Evolutionary conservation across 2,113 vertebrate species (phyloP).

Genomic region (Columba livia): DNA sequence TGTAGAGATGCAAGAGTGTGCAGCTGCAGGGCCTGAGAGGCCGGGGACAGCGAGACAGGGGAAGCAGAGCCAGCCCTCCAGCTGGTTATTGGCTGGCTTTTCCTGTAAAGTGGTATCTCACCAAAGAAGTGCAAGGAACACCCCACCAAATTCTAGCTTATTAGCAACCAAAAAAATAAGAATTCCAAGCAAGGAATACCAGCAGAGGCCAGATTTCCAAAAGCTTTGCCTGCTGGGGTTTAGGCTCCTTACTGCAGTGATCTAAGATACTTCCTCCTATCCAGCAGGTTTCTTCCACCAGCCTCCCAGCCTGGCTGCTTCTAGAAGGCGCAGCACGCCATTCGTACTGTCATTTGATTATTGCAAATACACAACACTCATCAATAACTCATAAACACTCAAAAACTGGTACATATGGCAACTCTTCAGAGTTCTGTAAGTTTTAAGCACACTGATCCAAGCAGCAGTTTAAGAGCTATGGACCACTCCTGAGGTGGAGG

Average conservation of each 20-base stretch:
- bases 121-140: not conserved
- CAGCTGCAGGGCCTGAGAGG: not conserved
- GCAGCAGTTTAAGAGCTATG: not conserved
- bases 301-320: not conserved
- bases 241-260: not conserved
- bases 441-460: not conserved
- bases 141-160: not conserved
- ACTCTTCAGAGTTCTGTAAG: not conserved
- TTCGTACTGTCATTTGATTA: not conserved
- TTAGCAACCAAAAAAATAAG: not conserved
- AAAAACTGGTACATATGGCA: not conserved
- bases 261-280: not conserved
- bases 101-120: not conserved
- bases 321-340: fast-evolving
- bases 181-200: not conserved
- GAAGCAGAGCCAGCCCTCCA: not conserved
- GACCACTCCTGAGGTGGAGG: not conserved
- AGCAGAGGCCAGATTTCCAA: not conserved
- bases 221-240: not conserved
- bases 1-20: not conserved
- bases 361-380: not conserved
- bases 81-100: not conserved
- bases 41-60: not conserved
- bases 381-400: not conserved
- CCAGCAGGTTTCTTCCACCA: fast-evolving